Conservation (phyloP, 2,797 vertebrate genomes). For the Crenichthys baileyi region DNA sequence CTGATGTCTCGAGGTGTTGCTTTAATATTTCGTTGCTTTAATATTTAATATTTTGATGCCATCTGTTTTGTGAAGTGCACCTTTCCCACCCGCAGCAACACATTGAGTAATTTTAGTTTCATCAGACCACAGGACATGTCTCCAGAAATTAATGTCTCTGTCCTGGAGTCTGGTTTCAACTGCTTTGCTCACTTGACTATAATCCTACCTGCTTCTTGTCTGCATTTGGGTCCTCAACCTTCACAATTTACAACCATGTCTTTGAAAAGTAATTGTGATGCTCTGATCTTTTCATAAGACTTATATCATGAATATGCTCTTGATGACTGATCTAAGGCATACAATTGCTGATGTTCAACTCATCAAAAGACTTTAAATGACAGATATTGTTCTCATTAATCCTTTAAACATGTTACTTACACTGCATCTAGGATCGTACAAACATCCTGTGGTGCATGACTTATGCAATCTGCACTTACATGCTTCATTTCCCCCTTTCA, state of each 20-base stretch:
- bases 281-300: background rate
- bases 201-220: background rate
- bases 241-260: background rate
- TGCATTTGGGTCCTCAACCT: background rate
- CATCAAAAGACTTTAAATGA: background rate
- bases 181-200: background rate
- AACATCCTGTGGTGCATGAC: slow-evolving; percentile 46
- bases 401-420: slow-evolving; percentile 16
- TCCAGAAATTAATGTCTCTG: no score
- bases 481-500: slow-evolving; percentile 66
- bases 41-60: no score
- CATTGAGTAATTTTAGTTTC: no score
- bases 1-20: no score
- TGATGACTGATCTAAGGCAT: background rate
- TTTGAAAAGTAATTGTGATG: background rate
- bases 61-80: no score
- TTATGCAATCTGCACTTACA: slow-evolving; percentile 73
- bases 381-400: background rate
- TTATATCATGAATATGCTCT: background rate
- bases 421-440: slow-evolving; percentile 25
- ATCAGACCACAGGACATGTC: no score
- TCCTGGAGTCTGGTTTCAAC: background rate
- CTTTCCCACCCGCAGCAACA: no score
- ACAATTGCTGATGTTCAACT: background rate
- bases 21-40: no score